Evolutionary conservation across 2,797 vertebrate genomes (phyloP), one percentile per base, ranked within the genome.

Genomic region (Rhodeus uyekii): DNA sequence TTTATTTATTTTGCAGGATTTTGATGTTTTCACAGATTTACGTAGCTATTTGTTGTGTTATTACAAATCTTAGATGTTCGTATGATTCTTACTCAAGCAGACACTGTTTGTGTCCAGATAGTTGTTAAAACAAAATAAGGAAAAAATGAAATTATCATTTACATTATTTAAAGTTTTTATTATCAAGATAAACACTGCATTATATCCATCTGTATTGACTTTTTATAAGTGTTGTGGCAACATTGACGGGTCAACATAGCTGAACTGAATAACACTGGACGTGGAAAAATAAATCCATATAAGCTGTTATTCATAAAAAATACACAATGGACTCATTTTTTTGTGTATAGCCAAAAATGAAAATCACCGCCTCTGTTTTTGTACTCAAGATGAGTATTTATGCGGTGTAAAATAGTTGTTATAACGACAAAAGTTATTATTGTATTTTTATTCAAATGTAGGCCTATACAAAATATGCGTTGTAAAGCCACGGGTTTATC

Each of bases 181-280:
- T 29, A 19, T 19, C 29, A 48, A 14, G 19, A 50, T 3, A 46
- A 50, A 18, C 16, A 48, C 29, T 72, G 18, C 14, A 74, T 58
- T 38, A 18, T 24, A 27, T 14, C 29, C 1, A 60, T 53, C 2
- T 39, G 18, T 38, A 53, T 67, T 39, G 18, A 12, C 34, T 13
- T 68, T 29, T 13, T 68, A 36, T 8, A 42, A 68, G 12, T 22
- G 24, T 78, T 58, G 58, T 64, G 63, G 34, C 69, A 79, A 69
- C 4, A 69, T 42, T 78, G 36, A 55, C 34, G 48, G 7, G 65
- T 32, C 27, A 32, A 18, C 3, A 48, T 69, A 24, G 29, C 46
- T 14, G 36, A 78, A 55, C 24, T 19, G 9, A n/a, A 1, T 29
- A 14, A 68, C 55, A 55, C 46, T 53, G 5, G 32, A 53, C 3